These are phyloP conservation scores for Criorhina ranunculi DNA, from an alignment of 2,888 invertebrate species.

Conservation along the genomic window DNA sequence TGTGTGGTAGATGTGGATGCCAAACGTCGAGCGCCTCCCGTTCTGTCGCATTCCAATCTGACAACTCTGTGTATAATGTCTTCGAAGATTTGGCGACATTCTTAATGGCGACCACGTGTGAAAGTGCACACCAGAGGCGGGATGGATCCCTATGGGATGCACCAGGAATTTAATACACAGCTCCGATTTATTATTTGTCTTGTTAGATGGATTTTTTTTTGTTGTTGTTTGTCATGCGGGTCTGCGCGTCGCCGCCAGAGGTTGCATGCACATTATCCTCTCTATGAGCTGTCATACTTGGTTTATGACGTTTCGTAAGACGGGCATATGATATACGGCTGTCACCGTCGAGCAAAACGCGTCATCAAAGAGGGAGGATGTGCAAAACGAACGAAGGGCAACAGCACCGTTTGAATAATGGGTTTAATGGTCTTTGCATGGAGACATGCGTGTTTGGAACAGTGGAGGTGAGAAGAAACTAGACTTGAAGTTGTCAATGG, in stretches of 20 bases:
- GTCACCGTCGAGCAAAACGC: constrained; percentile 55
- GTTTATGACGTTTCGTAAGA: constrained; percentile 64
- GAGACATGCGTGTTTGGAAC: neutral
- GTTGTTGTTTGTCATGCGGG: constrained; percentile 17
- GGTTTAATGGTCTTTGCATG: constrained; percentile 60
- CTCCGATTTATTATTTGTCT: constrained; percentile 71
- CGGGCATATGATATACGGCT: constrained; percentile 63
- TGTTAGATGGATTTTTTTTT: constrained; percentile 56
- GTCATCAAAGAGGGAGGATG: constrained; percentile 61
- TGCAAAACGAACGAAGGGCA: constrained; percentile 27
- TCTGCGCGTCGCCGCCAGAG: constrained; percentile 27
- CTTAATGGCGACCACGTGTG: constrained; percentile 75
- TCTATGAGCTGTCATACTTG: constrained; percentile 74
- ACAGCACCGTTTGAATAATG: constrained; percentile 59
- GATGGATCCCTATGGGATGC: constrained; percentile 35
- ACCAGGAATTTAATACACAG: constrained; percentile 54
- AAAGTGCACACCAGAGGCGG: constrained; percentile 50
- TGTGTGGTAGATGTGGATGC: too few species aligned
- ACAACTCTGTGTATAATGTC: constrained; percentile 48
- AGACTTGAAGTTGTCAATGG: too few species aligned
- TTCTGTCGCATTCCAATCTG: neutral
- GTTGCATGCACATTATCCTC: constrained; percentile 46
- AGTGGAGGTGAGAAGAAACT: neutral
- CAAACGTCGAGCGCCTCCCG: neutral
- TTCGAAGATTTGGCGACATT: constrained; percentile 72